Percentiles rank a stretch among this genome's conserved stretches.
These are phyloP conservation scores for Tauraco hartlaubi DNA, from an alignment of 2,797 vertebrate genomes.

Conservation along the genomic window DNA sequence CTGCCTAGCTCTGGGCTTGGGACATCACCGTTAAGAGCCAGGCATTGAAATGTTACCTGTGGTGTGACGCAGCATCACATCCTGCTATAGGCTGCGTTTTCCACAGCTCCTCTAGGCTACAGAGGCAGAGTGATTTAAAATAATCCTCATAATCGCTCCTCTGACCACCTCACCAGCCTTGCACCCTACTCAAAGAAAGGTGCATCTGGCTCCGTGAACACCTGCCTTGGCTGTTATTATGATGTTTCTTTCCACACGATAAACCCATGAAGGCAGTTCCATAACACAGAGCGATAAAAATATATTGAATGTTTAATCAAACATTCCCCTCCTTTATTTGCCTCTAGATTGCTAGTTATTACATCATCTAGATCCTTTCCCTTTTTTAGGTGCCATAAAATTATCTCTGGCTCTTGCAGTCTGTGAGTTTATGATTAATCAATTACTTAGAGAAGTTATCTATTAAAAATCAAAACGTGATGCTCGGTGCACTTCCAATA, in stretches of 20 bases:
- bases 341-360: conserved; percentile 31
- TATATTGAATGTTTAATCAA: conserved; percentile 58
- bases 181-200: not conserved
- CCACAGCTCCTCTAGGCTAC: not conserved
- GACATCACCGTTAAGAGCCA: not conserved
- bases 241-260: not conserved
- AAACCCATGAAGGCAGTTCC: not conserved
- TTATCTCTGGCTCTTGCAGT: conserved; percentile 44
- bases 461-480: conserved; percentile 52
- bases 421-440: conserved; percentile 73
- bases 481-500: not conserved
- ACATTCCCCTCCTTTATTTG: conserved; percentile 38
- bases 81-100: not conserved
- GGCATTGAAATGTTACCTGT: not conserved
- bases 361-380: conserved; percentile 19
- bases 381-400: conserved; percentile 37
- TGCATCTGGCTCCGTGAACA: not conserved
- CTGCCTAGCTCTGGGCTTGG: not conserved
- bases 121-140: not conserved
- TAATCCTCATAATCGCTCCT: not conserved
- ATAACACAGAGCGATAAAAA: not conserved
- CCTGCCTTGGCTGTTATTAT: not conserved
- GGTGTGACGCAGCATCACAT: not conserved
- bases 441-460: conserved; percentile 67
- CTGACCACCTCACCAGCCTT: not conserved